These are phyloP conservation scores for Nephrotoma appendiculata DNA, from an alignment of 2,888 invertebrate genomes.

Conservation along the genomic window DNA sequence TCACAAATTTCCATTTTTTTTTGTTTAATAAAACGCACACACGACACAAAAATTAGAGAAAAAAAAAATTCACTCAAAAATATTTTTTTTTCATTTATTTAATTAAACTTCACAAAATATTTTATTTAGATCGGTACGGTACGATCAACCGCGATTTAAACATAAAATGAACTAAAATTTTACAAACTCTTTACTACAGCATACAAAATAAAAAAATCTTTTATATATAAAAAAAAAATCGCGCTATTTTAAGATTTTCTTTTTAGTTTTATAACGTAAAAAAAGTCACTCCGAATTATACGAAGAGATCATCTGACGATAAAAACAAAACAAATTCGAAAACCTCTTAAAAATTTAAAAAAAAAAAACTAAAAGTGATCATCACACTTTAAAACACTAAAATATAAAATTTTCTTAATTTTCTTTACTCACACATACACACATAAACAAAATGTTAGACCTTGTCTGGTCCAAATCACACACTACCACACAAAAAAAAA, in stretches of 20 bases:
- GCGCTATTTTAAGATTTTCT: conserved; percentile 4
- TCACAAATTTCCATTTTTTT: background rate
- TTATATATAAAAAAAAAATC: background rate
- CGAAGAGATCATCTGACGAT: background rate
- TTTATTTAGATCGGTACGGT: background rate
- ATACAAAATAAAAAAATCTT: background rate
- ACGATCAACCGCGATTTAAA: background rate
- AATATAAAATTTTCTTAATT: background rate
- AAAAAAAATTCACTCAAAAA: background rate
- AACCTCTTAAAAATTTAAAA: background rate
- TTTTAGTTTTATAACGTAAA: background rate
- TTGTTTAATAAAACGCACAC: background rate
- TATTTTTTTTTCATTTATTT: background rate
- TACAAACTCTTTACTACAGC: background rate
- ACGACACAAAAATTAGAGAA: background rate
- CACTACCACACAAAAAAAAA: background rate
- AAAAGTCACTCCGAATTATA: background rate
- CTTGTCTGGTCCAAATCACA: background rate
- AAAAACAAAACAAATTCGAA: background rate
- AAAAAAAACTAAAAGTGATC: background rate
- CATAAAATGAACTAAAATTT: background rate
- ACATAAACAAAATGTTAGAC: background rate
- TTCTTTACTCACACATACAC: background rate
- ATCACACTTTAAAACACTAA: background rate
- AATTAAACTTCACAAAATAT: background rate